Evolutionary conservation across 2,888 invertebrate genomes (phyloP), one percentile per base, ranked within the genome.

Genomic region (Tryphoninae sp.): DNA sequence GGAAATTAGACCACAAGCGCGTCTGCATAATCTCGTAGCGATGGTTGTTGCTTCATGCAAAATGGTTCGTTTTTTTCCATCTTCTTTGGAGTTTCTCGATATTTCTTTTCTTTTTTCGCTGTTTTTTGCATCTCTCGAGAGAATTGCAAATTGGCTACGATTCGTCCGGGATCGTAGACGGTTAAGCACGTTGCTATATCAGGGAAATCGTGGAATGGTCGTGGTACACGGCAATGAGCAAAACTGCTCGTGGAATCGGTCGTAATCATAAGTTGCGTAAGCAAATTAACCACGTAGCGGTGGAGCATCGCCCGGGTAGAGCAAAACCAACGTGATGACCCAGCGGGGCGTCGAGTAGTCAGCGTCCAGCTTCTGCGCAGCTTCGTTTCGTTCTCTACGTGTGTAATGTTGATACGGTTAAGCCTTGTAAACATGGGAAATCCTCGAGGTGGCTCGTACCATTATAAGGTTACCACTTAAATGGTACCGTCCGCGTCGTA

Each of bases 261-360:
- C 59, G 78, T 78, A 81, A 78, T 81, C 71, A 75, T 78, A 78
- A 81, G 78, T 78, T 81, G 78, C 78, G 71, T 78, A 71, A 81
- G 72, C 58, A 81, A 78, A 81, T 81, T 81, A 81, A 75, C 81
- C 65, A 78, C 78, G 74, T 62, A 71, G 75, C 64, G 69, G 40
- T 11, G 64, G 69, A 74, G 33, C 71, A 22, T 65, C 65, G 59
- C 16, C 23, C 9, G 33, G 64, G 64, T 53, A 64, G 75, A 67
- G 71, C 61, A 67, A 75, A 78, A 73, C 69, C 45, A 49, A 72
- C 65, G 78, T 78, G 67, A 75, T 68, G 75, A 78, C 81, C 81
- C 78, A 81, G 81, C 81, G 75, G 81, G 81, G 78, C 78, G 72
- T 81, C 81, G 62, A 62, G 62, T 40, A 42, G 45, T 40, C 19